Evolutionary conservation across 1,140 invertebrate genomes (phyloP), one percentile per base, ranked within the genome.

Genomic region (Papilio helenus): DNA sequence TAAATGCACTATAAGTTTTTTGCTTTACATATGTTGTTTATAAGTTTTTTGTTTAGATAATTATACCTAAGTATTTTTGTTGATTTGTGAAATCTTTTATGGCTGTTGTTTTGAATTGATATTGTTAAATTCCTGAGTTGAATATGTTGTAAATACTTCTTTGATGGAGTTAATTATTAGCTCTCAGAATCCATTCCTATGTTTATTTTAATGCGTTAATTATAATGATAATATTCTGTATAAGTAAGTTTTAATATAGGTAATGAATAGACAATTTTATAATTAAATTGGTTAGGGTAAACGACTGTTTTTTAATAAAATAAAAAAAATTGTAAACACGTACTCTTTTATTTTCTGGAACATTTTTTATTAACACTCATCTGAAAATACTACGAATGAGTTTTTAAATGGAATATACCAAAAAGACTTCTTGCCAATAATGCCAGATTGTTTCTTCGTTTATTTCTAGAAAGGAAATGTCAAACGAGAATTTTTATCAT

Each of bases 251-350:
- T 29, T 16, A 16, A 68, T 29, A 34, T 29, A 68, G 14, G 9
- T 29, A 16, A 68, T 61, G 3, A 61, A 26, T 68, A 68, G 61
- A 68, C 10, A 68, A 68, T 68, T 68, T 34, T 29, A 68, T 68
- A 68, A 20, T 20, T 34, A 68, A 68, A 61, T 61, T 61, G 58
- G 58, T 61, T 26, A 26, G 58, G 58, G 14, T 1, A 61, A 26
- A 10, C 58, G 58, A 61, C 58, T 61, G 58, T 26, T 61, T 61
- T 61, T 26, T 61, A 14, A 16, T 61, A 26, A 68, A 68, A 34
- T 18, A 68, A 65, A 65, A 12, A 68, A 68, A 68, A 18, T 2
- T 29, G 1, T 34, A 68, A 26, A 29, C 0, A 10, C 5, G 4
- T 23, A 26, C 3, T 68, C 12, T 68, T 65, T 65, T 29, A 34